phyloP scores from a whole-genome alignment of 2,113 vertebrate genomes.

The human region GRCh38 chr19:56655001-56655500 shows the following conservation, averaged over 20 bases:
- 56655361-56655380: background rate
- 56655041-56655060: fast-evolving
- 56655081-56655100: background rate
- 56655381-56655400: background rate
- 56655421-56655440: background rate
- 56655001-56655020: background rate
- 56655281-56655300: background rate
- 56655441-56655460: background rate
- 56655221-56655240: no score
- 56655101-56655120: conserved; percentile 65
- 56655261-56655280: background rate
- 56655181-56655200: conserved; percentile 70
- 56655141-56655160: conserved; percentile 59
- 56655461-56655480: background rate
- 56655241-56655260: background rate
- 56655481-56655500: background rate
- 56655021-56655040: background rate
- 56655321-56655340: conserved; percentile 48
- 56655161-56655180: conserved; percentile 71
- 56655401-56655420: background rate
- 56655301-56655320: background rate
- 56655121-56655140: conserved; percentile 62
- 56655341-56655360: background rate
- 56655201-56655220: background rate
- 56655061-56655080: background rate